These are phyloP conservation scores for Atethmia centrago DNA, from an alignment of 2,888 invertebrate genomes.

Conservation along the genomic window DNA sequence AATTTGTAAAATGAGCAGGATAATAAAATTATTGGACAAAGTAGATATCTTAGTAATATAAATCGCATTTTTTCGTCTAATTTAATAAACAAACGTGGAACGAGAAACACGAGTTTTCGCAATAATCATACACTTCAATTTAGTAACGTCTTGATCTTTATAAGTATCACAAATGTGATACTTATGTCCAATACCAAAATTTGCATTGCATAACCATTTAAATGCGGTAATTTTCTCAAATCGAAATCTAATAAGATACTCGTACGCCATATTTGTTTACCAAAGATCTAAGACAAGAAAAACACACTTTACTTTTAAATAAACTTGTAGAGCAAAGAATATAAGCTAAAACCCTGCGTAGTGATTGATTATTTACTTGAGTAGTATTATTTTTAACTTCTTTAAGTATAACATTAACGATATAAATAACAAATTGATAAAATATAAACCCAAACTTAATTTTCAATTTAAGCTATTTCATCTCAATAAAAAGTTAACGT, in stretches of 20 bases:
- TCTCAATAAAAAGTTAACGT: too few species aligned
- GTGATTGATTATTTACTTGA: not conserved
- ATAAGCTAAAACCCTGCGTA: constrained; percentile 10
- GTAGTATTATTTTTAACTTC: not conserved
- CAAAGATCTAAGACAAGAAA: not conserved
- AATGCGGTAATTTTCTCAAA: not conserved
- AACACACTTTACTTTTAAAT: not conserved
- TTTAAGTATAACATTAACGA: not conserved
- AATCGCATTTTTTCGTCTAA: not conserved
- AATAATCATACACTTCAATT: too few species aligned
- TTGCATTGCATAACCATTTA: too few species aligned
- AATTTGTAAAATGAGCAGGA: constrained; percentile 12
- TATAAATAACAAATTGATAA: constrained; percentile 9
- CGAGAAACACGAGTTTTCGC: too few species aligned
- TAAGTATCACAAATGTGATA: too few species aligned
- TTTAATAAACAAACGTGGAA: not conserved
- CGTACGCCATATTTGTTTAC: not conserved
- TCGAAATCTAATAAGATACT: too few species aligned
- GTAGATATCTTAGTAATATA: not conserved
- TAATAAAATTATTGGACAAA: constrained; percentile 7
- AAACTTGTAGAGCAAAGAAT: constrained; percentile 10
- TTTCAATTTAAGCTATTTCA: not conserved
- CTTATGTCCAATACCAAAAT: too few species aligned
- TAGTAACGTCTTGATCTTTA: too few species aligned
- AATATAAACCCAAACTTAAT: constrained; percentile 16